Evolutionary conservation across 2,113 vertebrate species (phyloP), one percentile per base, ranked within the genome.

Genomic region (Spea bombifrons): DNA sequence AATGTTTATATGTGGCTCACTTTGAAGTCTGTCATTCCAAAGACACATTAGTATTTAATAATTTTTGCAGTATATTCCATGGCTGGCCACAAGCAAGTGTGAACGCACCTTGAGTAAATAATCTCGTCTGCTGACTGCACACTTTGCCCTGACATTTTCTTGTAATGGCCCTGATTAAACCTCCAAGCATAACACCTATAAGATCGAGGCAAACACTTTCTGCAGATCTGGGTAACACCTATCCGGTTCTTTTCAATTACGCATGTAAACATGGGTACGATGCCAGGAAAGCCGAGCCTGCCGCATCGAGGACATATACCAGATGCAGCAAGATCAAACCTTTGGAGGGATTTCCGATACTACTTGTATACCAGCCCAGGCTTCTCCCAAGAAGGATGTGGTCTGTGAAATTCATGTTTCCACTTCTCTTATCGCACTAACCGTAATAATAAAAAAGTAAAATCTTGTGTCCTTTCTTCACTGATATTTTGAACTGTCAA

Each of bases 361-460:
- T 81, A 71, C 65, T 66, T 30, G 30, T 30, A 30, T 30, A 30
- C 30, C 75, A 70, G 65, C 71, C 81, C 78, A 67, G 80, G 75
- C 84, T 76, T 83, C 70, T 81, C 52, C 71, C 65, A 79, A 64
- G 83, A 82, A 79, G 76, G 83, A 87, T 87, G 85, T 83, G 85
- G 85, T 83, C 84, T 86, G 52, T 84, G 84, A 89, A 43, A 30
- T 53, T 13, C 63, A 16, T 78, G 12, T 52, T 59, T 45, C 5
- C 12, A 50, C 67, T 78, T 78, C 67, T 8, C 17, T 30, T 55
- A 52, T 87, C 73, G 87, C 76, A 78, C 75, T 0, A 7, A 76
- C 81, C 76, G 84, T 67, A 83, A 86, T 85, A n/a, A 7, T 2
- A 30, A 64, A 55, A 47, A 68, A 10, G 46, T 7, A 55, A 75